Conservation (phyloP, 2,888 invertebrate genomes). For the Patella depressa region DNA sequence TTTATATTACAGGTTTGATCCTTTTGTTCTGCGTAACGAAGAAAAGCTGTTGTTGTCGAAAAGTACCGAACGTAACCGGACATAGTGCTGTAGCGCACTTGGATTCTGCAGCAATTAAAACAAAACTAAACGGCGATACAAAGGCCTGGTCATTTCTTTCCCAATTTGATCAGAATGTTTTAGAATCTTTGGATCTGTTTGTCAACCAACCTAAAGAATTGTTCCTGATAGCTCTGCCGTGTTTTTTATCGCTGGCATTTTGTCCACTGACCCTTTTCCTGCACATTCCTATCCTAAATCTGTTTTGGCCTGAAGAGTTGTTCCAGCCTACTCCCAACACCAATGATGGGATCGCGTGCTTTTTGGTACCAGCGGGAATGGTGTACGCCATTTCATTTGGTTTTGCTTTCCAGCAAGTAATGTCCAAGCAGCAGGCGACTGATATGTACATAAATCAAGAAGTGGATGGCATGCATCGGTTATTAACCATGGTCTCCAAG, state of each 20-base stretch:
- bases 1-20: not conserved
- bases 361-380: constrained; percentile 56
- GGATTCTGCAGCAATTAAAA: not conserved
- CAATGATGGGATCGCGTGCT: constrained; percentile 59
- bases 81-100: not conserved
- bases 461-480: constrained; percentile 49
- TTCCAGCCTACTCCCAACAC: constrained; percentile 43
- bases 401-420: constrained; percentile 55
- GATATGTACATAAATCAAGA: constrained; percentile 44
- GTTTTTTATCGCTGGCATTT: constrained; percentile 45
- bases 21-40: not conserved
- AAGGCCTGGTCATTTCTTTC: not conserved
- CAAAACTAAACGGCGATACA: not conserved
- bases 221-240: constrained; percentile 41
- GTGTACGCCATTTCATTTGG: constrained; percentile 60
- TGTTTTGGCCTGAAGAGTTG: constrained; percentile 42
- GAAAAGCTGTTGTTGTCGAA: not conserved
- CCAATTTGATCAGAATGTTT: not conserved
- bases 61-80: not conserved
- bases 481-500: constrained; percentile 48
- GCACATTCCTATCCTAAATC: constrained; percentile 38
- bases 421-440: constrained; percentile 45
- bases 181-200: not conserved
- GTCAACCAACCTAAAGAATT: constrained; percentile 34
- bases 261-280: constrained; percentile 50